These are phyloP conservation scores for Thripadectes ignobilis DNA, from an alignment of 2,797 vertebrate genomes.

Conservation along the genomic window DNA sequence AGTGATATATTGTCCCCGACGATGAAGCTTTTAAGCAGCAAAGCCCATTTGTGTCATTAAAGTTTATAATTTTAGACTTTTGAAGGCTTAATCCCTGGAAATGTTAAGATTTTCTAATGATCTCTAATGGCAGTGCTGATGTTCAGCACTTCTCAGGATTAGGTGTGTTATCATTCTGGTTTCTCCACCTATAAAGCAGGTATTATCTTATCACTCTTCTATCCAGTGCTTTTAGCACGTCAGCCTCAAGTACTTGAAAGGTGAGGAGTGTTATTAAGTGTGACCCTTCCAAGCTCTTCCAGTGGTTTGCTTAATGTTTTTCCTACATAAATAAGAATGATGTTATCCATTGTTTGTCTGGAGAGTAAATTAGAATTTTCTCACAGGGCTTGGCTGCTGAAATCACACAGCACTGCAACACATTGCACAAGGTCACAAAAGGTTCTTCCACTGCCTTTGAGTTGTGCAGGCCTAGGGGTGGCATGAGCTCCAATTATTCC, in stretches of 20 bases:
- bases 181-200: constrained; percentile 22
- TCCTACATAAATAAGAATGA: constrained; percentile 13
- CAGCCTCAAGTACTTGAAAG: constrained; percentile 24
- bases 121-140: constrained; percentile 20
- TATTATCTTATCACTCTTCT: constrained; percentile 51
- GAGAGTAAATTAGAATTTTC: constrained; percentile 10
- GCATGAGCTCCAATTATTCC: neutral
- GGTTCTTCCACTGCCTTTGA: neutral
- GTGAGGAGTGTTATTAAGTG: constrained; percentile 46
- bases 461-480: neutral
- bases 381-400: neutral
- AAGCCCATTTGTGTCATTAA: neutral
- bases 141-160: constrained; percentile 52
- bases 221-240: constrained; percentile 29
- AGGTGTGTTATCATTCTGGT: constrained; percentile 17
- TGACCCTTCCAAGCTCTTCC: constrained; percentile 41
- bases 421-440: neutral
- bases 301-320: neutral
- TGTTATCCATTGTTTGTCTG: neutral
- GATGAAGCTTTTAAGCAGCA: neutral
- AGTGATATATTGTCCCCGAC: fast-evolving
- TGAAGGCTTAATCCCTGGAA: constrained; percentile 21
- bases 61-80: neutral
- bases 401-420: neutral
- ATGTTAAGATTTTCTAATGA: constrained; percentile 31